phyloP scores from a whole-genome alignment of 2,888 invertebrate genomes.

The Rapana venosa region DNA sequence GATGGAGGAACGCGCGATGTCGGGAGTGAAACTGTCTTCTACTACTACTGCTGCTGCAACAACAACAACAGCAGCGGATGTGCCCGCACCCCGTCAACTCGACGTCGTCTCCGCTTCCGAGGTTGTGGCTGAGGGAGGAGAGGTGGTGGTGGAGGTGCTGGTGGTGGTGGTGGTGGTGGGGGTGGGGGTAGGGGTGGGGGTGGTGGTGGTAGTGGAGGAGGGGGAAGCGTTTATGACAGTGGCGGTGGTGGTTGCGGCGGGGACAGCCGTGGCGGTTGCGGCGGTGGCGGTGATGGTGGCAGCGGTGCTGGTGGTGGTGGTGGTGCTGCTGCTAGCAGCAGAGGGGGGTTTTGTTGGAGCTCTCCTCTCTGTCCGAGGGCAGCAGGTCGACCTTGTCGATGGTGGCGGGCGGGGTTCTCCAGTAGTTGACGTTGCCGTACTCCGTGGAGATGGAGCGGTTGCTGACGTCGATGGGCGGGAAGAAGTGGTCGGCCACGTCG shows the following conservation, averaged over 20 bases:
- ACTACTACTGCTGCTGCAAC: not conserved
- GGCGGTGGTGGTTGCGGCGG: not conserved
- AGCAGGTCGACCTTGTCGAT: conserved; percentile 42
- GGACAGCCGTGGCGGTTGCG: not conserved
- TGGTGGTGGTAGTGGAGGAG: not conserved
- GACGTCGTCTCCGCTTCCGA: not conserved
- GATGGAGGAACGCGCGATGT: not conserved
- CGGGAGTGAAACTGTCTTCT: not conserved
- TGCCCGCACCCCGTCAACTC: conserved; percentile 14
- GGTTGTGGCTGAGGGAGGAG: not conserved
- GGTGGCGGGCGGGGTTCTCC: conserved; percentile 91
- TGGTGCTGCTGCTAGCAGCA: not conserved
- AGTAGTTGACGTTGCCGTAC: conserved; percentile 93
- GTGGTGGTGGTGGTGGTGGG: not conserved
- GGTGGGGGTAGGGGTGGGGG: not conserved
- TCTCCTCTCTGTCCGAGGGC: not conserved
- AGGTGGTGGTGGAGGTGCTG: not conserved
- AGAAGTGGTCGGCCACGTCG: conserved; percentile 96
- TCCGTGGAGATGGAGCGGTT: conserved; percentile 77
- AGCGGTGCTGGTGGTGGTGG: not conserved
- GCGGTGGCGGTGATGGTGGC: not conserved
- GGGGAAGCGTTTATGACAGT: not conserved
- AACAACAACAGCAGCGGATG: not conserved
- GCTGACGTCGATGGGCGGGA: conserved; percentile 82
- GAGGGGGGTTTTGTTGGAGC: not conserved